A percentile compares a stretch with the other conserved stretches of the same genome.
Evolutionary conservation across 2,888 invertebrate species (phyloP).

Genomic region (Anoplius nigerrimus): DNA sequence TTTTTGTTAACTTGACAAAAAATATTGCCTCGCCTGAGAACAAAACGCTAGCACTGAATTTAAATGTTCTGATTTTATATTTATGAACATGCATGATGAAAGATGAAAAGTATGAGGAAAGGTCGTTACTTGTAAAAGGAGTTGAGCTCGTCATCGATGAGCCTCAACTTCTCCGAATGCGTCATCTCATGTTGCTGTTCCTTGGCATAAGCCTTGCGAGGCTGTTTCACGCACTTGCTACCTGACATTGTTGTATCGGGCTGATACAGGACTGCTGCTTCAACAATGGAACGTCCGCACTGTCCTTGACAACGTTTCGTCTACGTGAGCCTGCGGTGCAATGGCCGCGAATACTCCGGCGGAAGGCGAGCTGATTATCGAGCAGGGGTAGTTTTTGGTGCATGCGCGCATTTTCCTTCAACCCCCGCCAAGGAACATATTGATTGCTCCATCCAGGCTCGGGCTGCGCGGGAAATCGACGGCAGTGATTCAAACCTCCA

Average conservation of each 20-base stretch:
- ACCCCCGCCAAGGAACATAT: constrained; percentile 27
- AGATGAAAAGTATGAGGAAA: constrained; percentile 12
- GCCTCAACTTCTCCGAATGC: constrained; percentile 69
- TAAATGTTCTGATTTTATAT: too few relatives aligned
- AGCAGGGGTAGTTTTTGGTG: constrained; percentile 26
- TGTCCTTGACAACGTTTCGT: neutral
- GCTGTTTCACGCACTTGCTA: constrained; percentile 68
- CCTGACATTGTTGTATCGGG: constrained; percentile 58
- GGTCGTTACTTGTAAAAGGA: constrained; percentile 70
- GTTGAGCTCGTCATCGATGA: constrained; percentile 72
- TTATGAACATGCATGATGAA: too few relatives aligned
- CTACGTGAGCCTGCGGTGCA: neutral
- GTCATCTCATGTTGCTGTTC: constrained; percentile 71
- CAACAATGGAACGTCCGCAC: neutral
- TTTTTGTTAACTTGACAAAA: too few relatives aligned
- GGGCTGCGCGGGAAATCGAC: constrained; percentile 26
- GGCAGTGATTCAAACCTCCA: neutral
- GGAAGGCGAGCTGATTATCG: constrained; percentile 39
- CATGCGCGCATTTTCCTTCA: constrained; percentile 41
- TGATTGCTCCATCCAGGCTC: constrained; percentile 34
- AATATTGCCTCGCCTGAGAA: too few relatives aligned
- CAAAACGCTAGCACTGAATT: too few relatives aligned
- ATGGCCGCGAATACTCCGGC: neutral
- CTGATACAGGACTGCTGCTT: neutral
- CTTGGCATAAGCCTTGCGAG: constrained; percentile 66